A percentile compares a stretch with the other conserved stretches of the same genome.
Evolutionary conservation across 2,888 invertebrate genomes (phyloP).

Genomic region (Koerneria pararmatus): DNA sequence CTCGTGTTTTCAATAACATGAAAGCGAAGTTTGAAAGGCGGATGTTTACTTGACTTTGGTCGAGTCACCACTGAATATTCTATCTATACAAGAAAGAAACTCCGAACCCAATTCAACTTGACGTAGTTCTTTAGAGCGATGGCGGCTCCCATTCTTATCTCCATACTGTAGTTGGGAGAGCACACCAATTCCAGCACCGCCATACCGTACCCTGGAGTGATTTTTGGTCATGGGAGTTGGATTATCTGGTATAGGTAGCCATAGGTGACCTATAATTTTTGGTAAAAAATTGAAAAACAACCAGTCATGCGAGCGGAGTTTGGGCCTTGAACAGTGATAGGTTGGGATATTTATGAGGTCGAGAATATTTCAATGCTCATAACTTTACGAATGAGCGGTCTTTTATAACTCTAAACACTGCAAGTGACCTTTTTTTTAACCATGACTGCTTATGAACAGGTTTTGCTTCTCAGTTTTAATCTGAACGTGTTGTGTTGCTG

Average conservation of each 20-base stretch:
- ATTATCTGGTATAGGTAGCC: no score
- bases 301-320: neutral
- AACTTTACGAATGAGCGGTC: neutral
- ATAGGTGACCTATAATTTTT: no score
- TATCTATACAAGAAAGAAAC: neutral
- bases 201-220: slow-evolving; percentile 24
- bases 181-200: slow-evolving; percentile 29
- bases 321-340: neutral
- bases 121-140: slow-evolving; percentile 94
- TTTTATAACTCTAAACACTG: no score
- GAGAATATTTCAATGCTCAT: neutral
- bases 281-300: no score
- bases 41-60: neutral
- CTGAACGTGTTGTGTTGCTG: no score
- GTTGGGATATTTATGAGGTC: neutral
- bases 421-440: no score
- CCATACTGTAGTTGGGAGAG: slow-evolving; percentile 36
- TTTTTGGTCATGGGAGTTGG: neutral
- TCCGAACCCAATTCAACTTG: slow-evolving; percentile 80
- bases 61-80: neutral
- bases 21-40: neutral
- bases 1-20: neutral
- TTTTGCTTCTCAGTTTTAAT: no score
- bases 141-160: slow-evolving; percentile 84
- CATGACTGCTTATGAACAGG: no score